phyloP scores from a whole-genome alignment of 92 coral and sea anemone genomes.

The Pocillopora grandis region DNA sequence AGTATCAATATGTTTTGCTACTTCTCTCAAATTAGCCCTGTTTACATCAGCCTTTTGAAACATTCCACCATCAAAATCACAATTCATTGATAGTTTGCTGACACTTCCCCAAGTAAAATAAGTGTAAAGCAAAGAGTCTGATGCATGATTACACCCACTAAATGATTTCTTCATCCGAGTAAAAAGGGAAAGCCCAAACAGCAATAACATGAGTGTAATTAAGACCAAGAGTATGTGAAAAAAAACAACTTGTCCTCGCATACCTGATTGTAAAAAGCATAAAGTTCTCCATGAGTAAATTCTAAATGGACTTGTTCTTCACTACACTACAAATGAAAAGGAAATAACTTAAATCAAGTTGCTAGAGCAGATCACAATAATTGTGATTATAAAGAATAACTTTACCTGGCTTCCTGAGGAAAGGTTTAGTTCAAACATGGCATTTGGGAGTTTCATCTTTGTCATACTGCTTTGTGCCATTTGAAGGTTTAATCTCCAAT shows the following conservation, averaged over 20 bases:
- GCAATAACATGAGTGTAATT: not conserved
- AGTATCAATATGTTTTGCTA: no score
- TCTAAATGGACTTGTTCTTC: conserved; percentile 80
- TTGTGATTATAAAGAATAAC: no score
- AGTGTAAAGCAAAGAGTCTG: no score
- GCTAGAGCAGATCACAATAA: not conserved
- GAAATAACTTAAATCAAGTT: not conserved
- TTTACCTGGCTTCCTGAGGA: conserved; percentile 77
- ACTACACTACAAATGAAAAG: conserved; percentile 6
- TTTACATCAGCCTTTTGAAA: no score
- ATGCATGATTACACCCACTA: no score
- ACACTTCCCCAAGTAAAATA: no score
- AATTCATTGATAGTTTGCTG: no score
- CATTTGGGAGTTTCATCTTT: conserved; percentile 95
- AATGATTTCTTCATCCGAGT: not conserved
- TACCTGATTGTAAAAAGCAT: conserved; percentile 94
- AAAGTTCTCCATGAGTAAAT: conserved; percentile 92
- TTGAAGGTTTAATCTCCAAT: conserved; percentile 95
- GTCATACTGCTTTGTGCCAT: conserved; percentile 95
- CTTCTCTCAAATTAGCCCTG: no score
- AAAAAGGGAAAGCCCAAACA: not conserved
- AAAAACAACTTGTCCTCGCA: not conserved
- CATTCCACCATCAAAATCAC: no score
- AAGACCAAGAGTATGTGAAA: not conserved
- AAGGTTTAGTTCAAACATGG: conserved; percentile 82